Evolutionary conservation across 2,113 vertebrate species (phyloP).

Genomic region (Strigops habroptila): DNA sequence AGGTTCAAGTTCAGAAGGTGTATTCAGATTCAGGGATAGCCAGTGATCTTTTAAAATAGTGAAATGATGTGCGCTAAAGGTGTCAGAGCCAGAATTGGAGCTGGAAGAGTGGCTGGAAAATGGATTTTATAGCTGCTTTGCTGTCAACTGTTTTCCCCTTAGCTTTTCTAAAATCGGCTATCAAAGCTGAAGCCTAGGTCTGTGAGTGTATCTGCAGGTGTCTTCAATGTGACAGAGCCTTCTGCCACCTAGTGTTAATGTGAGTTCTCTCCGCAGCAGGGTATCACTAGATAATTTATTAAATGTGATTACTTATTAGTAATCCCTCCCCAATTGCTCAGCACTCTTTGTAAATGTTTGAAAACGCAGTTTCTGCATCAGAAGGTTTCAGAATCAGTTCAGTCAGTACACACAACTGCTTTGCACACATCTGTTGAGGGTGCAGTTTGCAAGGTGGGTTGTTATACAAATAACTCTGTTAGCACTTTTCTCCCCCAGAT

Average conservation of each 20-base stretch:
- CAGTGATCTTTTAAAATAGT: background rate
- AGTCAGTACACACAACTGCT: background rate
- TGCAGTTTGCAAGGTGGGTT: background rate
- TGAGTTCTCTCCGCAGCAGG: slow-evolving; percentile 16
- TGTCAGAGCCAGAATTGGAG: background rate
- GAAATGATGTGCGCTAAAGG: background rate
- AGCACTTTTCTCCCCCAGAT: background rate
- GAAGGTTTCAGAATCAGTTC: background rate
- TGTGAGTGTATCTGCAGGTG: slow-evolving; percentile 16
- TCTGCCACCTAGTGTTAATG: slow-evolving; percentile 71
- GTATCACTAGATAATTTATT: background rate
- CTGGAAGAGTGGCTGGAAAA: background rate
- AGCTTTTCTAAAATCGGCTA: background rate
- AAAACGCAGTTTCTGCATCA: background rate
- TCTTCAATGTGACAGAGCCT: slow-evolving; percentile 47
- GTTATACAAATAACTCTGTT: background rate
- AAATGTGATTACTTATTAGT: background rate
- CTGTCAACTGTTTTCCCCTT: background rate
- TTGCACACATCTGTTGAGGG: background rate
- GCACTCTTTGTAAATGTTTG: background rate
- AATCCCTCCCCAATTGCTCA: too few relatives aligned
- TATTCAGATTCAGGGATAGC: background rate
- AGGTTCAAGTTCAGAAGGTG: background rate
- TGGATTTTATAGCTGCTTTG: background rate
- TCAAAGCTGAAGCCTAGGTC: background rate